Evolutionary conservation across 1,140 invertebrate species (phyloP).

Genomic region (Tetragnatha versicolor): DNA sequence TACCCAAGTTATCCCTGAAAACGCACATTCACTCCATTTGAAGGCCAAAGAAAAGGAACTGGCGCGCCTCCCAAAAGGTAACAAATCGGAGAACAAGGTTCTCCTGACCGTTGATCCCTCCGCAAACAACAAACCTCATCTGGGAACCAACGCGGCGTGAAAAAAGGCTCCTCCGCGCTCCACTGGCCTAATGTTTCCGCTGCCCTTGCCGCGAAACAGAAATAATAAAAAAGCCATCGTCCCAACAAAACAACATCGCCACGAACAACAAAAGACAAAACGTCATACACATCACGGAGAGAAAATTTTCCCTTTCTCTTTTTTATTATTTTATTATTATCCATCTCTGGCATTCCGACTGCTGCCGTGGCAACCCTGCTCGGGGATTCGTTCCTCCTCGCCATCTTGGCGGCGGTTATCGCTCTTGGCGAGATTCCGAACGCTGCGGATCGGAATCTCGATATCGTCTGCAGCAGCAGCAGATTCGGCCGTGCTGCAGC

Average conservation of each 20-base stretch:
- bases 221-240: not conserved
- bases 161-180: constrained; percentile 14
- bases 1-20: no score
- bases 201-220: constrained; percentile 19
- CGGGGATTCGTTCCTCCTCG: not conserved
- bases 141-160: not conserved
- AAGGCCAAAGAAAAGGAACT: no score
- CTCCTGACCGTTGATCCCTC: no score
- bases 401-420: not conserved
- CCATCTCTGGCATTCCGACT: not conserved
- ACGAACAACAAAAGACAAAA: constrained; percentile 18
- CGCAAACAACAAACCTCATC: constrained; percentile 14
- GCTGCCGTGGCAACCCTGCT: not conserved
- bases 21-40: no score
- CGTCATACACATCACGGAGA: not conserved
- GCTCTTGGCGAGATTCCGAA: not conserved
- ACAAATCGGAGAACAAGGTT: no score
- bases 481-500: not conserved
- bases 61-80: no score
- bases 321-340: not conserved
- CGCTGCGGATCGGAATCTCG: not conserved
- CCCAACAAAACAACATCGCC: not conserved
- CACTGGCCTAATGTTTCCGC: constrained; percentile 37
- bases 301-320: not conserved
- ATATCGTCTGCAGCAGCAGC: not conserved